These are phyloP conservation scores for Diachrysia chrysitis DNA, from an alignment of 2,888 invertebrate species.

Conservation along the genomic window DNA sequence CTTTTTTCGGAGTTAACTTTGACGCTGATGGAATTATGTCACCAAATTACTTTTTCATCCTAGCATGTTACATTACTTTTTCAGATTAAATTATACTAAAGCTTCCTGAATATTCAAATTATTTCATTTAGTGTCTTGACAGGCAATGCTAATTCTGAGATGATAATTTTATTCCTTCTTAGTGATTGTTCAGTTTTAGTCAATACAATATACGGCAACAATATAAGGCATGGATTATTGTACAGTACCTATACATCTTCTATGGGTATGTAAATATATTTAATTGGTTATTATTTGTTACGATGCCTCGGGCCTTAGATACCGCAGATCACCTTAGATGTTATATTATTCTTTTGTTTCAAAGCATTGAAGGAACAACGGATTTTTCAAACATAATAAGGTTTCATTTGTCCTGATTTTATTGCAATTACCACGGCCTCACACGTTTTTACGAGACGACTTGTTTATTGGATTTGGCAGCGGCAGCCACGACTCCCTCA, in stretches of 20 bases:
- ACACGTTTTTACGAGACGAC: slow-evolving; percentile 48
- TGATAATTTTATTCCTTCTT: too few species aligned
- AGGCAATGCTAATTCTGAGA: too few species aligned
- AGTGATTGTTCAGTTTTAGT: too few species aligned
- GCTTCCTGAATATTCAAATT: too few species aligned
- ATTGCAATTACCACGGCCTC: slow-evolving; percentile 44
- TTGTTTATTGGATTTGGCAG: slow-evolving; percentile 56
- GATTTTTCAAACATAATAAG: slow-evolving; percentile 19
- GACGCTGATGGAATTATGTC: slow-evolving; percentile 21
- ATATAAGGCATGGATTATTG: too few species aligned
- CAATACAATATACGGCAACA: too few species aligned
- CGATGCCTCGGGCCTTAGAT: too few species aligned
- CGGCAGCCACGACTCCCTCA: slow-evolving; percentile 18
- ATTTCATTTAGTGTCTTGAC: too few species aligned
- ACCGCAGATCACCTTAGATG: neutral
- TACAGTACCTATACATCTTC: too few species aligned
- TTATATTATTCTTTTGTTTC: neutral
- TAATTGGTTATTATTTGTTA: too few species aligned
- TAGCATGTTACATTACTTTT: neutral
- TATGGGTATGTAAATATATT: too few species aligned
- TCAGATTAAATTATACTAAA: neutral
- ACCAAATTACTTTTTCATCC: neutral
- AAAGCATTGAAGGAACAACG: neutral
- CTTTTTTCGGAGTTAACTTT: slow-evolving; percentile 28
- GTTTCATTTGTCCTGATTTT: slow-evolving; percentile 29